phyloP scores from a whole-genome alignment of 92 coral and sea anemone genomes.

The Paragorgia papillata region DNA sequence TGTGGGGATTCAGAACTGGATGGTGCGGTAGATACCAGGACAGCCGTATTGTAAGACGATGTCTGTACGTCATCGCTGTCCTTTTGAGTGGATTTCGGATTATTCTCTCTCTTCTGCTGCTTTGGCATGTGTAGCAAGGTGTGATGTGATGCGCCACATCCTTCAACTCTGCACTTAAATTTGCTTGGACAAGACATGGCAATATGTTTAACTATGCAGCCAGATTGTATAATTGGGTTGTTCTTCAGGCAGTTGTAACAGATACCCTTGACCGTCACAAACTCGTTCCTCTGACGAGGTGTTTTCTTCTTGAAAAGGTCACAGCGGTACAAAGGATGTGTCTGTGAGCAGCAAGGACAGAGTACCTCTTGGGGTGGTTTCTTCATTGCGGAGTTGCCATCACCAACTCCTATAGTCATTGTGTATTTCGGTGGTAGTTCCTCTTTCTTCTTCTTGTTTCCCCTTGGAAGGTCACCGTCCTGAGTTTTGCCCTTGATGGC shows the following conservation, averaged over 20 bases:
- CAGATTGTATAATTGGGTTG: slow-evolving; percentile 5
- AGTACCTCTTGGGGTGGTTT: slow-evolving; percentile 9
- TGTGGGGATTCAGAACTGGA: slow-evolving; percentile 40
- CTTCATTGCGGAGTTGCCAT: not conserved
- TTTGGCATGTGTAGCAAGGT: slow-evolving; percentile 37
- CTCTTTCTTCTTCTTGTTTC: slow-evolving; percentile 15
- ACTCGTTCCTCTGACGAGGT: slow-evolving; percentile 15
- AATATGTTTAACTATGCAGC: slow-evolving; percentile 19
- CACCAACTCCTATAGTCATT: slow-evolving; percentile 1
- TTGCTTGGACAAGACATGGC: slow-evolving; percentile 49
- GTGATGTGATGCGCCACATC: slow-evolving; percentile 30
- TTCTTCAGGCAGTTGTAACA: slow-evolving; percentile 50
- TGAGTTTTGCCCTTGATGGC: not conserved
- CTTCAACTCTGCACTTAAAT: slow-evolving; percentile 32
- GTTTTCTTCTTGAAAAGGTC: slow-evolving; percentile 35
- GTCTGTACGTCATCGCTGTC: not conserved
- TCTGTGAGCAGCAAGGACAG: slow-evolving; percentile 47
- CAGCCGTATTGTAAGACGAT: slow-evolving; percentile 6
- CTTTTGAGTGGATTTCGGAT: not conserved
- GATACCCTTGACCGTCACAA: slow-evolving; percentile 20
- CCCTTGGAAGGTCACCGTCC: slow-evolving; percentile 5
- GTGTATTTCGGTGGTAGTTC: slow-evolving; percentile 13
- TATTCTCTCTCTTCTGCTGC: not conserved
- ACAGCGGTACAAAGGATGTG: slow-evolving; percentile 51
- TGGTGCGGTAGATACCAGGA: slow-evolving; percentile 59